Evolutionary conservation across 2,113 vertebrate species (phyloP), one percentile per base, ranked within the genome.

Genomic region (Vulpes vulpes): DNA sequence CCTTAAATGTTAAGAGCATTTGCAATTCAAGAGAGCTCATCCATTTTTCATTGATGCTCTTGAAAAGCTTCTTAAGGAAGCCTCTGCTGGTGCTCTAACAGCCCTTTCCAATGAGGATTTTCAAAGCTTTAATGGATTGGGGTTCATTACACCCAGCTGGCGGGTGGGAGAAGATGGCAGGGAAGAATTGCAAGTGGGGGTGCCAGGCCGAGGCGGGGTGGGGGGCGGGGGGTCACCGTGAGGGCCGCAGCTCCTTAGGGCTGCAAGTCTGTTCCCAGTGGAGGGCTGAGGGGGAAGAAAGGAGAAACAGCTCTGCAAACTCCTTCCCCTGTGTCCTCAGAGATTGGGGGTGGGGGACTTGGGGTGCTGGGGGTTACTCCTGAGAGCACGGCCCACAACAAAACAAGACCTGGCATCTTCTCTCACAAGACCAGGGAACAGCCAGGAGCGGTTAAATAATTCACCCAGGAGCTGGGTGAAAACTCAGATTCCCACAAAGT

Each of bases 21-120:
- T 96, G 60, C 74, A 81, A 71, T 91, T 89, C 65, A 51, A 86
- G 74, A 49, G 69, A 71, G 59, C 17, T 91, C 91, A 93, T 95
- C 79, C 69, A 95, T 92, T 83, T 96, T 97, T 97, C 90, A 96
- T 57, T 12, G 19, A 49, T 12, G 87, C 38, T 64, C 57, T n/a
- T 64, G 86, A 35, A 64, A 67, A 93, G 85, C 93, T 96, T 85
- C 55, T 90, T 20, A 17, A 82, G 71, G 78, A 95, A 96, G 30
- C 55, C 7, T 11, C 59, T 38, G 91, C 71, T 59, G 35, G 53
- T 23, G 57, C 62, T 35, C 49, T 22, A 2, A 11, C 1, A 17
- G 25, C 84, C 49, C 55, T 93, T 88, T 62, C 67, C 32, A 30
- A n/a, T 8, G 38, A 78, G 83, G 38, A 55, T 10, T 53, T 76